A percentile compares a stretch with the other conserved stretches of the same genome.
Evolutionary conservation across 2,797 vertebrate genomes (phyloP).

Genomic region (Psittacula derbiana): DNA sequence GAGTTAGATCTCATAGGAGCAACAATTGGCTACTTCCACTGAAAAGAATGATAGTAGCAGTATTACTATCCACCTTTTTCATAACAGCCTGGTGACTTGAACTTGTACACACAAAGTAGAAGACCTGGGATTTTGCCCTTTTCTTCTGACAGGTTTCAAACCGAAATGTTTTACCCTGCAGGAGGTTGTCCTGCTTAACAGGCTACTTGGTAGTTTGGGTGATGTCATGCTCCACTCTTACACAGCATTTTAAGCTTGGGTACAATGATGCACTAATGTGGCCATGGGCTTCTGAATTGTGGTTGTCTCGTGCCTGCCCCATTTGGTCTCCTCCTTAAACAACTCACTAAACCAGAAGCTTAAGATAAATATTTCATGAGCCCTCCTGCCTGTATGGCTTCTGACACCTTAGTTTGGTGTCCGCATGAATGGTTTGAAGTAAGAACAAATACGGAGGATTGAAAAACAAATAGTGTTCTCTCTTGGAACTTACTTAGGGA

Average conservation of each 20-base stretch:
- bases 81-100: not conserved
- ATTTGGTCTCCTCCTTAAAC: not conserved
- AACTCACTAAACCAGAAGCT: not conserved
- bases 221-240: not conserved
- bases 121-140: not conserved
- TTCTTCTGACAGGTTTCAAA: not conserved
- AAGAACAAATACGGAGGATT: not conserved
- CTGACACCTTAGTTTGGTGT: not conserved
- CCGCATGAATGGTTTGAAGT: not conserved
- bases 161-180: not conserved
- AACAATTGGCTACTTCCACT: not conserved
- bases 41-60: not conserved
- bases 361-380: not conserved
- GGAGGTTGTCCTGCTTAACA: not conserved
- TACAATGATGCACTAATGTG: too few species aligned
- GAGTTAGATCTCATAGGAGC: not conserved
- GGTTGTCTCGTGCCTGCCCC: not conserved
- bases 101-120: not conserved
- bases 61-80: not conserved
- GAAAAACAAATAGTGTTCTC: not conserved
- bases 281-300: not conserved
- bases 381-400: not conserved
- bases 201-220: not conserved
- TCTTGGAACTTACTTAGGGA: not conserved
- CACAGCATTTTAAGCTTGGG: not conserved